Base-by-base conservation (phyloP, 2,113 vertebrate species). In the Poeciliopsis retropinna region DNA sequence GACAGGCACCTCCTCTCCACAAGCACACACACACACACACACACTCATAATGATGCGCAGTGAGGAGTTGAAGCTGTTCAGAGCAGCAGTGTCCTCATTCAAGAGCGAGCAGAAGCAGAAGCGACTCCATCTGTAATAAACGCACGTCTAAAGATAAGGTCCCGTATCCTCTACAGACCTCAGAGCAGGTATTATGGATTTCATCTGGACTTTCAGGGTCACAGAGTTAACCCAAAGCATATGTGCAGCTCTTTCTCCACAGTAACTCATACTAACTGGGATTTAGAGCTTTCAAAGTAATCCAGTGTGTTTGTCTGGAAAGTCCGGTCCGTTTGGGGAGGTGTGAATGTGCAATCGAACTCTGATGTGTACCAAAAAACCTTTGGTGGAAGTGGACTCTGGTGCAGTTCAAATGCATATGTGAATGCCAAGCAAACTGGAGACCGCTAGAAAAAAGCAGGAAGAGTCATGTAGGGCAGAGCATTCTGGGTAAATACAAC, bases 1-100 rank as follows among this genome's bases (percentile, higher is more conserved):
- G 90, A 90, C 85, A 85, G 74, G 83, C 32, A 65, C 34, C 60
- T 72, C 78, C 72, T 64, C 66, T 28, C 64, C 10, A 27, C 44
- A 44, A 60, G 68, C 62, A 15, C 39, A 41, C 11, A 12, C 34
- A 37, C 34, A 12, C 39, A 15, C 39, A 4, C 34, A 11, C 34
- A 11, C 34, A 3, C 2, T 15, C 15, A 47, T 19, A 19, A 44
- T 17, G 60, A 44, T 32, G 66, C 70, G 71, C 44, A 62, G 3
- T 51, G 13, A 41, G 51, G 22, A 54, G 31, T 10, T 17, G 57
- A 67, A 73, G 25, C 17, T 4, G 51, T 29, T 64, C 27, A 72
- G 32, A 66, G 71, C 76, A 74, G 68, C 5, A 19, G 11, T 71
- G 70, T 54, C 76, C 70, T 85, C 47, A 69, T 69, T 84, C 51